Evolutionary conservation across 2,113 vertebrate genomes (phyloP).

Genomic region (human (Homo sapiens)): DNA sequence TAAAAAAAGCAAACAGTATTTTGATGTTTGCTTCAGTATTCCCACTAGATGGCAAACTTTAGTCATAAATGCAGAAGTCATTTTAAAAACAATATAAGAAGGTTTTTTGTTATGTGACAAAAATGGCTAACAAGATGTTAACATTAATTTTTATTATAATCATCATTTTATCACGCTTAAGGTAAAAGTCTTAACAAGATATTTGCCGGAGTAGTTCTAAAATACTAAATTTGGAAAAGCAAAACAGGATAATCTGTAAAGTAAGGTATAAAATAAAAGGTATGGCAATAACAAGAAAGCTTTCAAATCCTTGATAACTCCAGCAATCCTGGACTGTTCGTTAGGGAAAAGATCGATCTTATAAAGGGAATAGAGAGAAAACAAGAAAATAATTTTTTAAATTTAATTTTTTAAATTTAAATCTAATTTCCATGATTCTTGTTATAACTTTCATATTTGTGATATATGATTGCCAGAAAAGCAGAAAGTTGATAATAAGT

Average conservation of each 20-base stretch:
- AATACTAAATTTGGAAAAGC: neutral
- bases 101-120: constrained; percentile 41
- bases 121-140: constrained; percentile 68
- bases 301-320: constrained; percentile 41
- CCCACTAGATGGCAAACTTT: constrained; percentile 84
- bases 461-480: neutral
- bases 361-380: neutral
- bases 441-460: neutral
- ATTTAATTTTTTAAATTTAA: neutral
- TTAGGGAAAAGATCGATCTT: neutral
- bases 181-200: constrained; percentile 68
- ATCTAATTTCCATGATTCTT: constrained; percentile 36
- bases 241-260: neutral
- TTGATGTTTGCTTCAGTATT: neutral
- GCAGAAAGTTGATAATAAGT: neutral
- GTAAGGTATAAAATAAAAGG: constrained; percentile 30
- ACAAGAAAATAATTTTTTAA: neutral
- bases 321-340: neutral
- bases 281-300: constrained; percentile 20
- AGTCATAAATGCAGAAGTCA: constrained; percentile 75
- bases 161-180: constrained; percentile 69
- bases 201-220: constrained; percentile 28
- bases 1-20: neutral
- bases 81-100: constrained; percentile 7
- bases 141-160: constrained; percentile 70